Conservation (phyloP, 1,140 invertebrate species). For the Belonocnema kinseyi region DNA sequence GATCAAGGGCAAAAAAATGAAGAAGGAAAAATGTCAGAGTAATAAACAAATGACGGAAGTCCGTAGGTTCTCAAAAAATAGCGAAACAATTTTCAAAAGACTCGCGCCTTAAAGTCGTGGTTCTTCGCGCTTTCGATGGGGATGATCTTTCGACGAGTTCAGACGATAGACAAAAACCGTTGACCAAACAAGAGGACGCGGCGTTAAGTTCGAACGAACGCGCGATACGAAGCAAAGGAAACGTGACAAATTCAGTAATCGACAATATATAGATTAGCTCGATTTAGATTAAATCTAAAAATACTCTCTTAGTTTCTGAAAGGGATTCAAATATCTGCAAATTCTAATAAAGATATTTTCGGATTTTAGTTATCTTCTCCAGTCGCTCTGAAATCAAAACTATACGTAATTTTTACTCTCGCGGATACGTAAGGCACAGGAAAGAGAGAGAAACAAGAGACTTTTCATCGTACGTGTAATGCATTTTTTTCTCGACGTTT, state of each 20-base stretch:
- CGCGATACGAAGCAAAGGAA: constrained; percentile 21
- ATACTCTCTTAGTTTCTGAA: background rate
- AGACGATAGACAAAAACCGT: constrained; percentile 47
- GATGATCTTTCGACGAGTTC: constrained; percentile 62
- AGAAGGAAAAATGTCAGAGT: constrained; percentile 20
- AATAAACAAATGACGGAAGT: constrained; percentile 52
- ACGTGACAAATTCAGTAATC: constrained; percentile 33
- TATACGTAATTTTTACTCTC: constrained; percentile 34
- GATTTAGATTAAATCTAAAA: constrained; percentile 27
- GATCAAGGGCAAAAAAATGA: constrained; percentile 58
- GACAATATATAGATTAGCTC: constrained; percentile 41
- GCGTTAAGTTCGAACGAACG: constrained; percentile 55
- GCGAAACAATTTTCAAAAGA: constrained; percentile 52
- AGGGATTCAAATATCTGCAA: background rate
- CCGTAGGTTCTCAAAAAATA: constrained; percentile 61
- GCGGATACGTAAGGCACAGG: constrained; percentile 1
- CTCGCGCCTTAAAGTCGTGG: constrained; percentile 58
- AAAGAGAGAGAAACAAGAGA: constrained; percentile 16
- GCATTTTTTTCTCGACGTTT: constrained; percentile 20
- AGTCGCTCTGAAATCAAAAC: constrained; percentile 30
- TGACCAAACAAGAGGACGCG: constrained; percentile 47
- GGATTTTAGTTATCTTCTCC: background rate
- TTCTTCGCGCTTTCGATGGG: constrained; percentile 68
- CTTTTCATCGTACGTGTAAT: constrained; percentile 21
- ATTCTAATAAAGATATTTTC: background rate